Conservation (phyloP, 1,140 invertebrate genomes). For the Centruroides vittatus region DNA sequence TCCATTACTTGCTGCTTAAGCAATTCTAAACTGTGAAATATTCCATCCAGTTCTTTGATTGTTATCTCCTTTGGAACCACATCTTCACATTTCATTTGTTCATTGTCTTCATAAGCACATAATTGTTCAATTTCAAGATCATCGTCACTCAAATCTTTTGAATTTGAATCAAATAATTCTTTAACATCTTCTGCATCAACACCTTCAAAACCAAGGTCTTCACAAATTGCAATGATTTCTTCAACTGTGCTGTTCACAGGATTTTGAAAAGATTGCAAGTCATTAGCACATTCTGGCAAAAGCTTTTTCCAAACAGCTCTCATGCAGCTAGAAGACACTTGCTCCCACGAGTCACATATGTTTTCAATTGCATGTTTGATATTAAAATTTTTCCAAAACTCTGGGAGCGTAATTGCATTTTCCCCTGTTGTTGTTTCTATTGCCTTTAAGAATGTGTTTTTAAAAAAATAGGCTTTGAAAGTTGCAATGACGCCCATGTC, state of each 20-base stretch:
- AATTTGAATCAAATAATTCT: not conserved
- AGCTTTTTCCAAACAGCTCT: not conserved
- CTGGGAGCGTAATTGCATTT: not conserved
- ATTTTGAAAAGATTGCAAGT: not conserved
- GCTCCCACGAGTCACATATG: not conserved
- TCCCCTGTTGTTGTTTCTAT: not conserved
- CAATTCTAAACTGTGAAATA: too few species aligned
- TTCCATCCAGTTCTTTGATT: too few species aligned
- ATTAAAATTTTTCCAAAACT: slow-evolving; percentile 27
- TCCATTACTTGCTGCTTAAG: too few species aligned
- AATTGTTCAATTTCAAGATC: not conserved
- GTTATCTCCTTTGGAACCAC: too few species aligned
- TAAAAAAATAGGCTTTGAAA: slow-evolving; percentile 13
- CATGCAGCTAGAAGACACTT: not conserved
- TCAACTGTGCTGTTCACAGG: not conserved
- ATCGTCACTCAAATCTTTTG: slow-evolving; percentile 28
- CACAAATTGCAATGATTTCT: not conserved
- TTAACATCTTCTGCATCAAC: not conserved
- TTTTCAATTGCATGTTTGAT: not conserved
- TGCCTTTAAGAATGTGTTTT: not conserved
- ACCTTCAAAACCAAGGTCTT: slow-evolving; percentile 41
- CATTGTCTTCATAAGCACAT: too few species aligned
- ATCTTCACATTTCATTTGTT: too few species aligned
- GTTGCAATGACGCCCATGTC: slow-evolving; percentile 13
- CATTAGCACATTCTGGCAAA: not conserved